Base-by-base conservation (phyloP, 2,888 invertebrate species). In the Euplagia quadripunctaria region DNA sequence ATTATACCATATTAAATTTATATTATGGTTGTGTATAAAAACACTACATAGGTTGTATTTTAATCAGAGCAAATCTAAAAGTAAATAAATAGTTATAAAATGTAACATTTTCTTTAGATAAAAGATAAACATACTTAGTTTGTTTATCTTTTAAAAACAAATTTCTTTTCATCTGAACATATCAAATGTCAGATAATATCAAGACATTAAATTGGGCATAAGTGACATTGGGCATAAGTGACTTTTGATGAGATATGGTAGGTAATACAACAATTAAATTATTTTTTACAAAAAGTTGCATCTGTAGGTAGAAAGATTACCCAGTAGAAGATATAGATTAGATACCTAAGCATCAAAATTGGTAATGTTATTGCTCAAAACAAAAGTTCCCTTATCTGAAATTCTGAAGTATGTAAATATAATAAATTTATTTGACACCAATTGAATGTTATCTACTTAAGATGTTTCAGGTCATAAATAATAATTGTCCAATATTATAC, bases 181-280 rank as follows among this genome's bases (percentile, higher is more conserved):
- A 61, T 61, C 61, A 61, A 61, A 20, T 66, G 51, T 51, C 51
- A 66, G 51, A 66, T 31, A 66, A 51, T 51, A 51, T 51, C 17
- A 51, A 66, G 31, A 66, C 49, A 66, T 41, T 31, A 31, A 66
- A 17, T 66, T 66, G 4, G 4, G 9, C n/a, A 66, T 51, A 51
- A 31, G 7, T 42, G 7, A 46, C 16, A 17, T 4, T 58, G n/a
- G 1, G 31, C 2, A 31, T 31, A 31, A 31, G 31, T 31, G 31
- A 31, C 31, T 31, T 31, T 31, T 17, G 16, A 43, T 64, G 43
- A 43, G n/a, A 43, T 64, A n/a, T 9, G 8, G 11, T 64, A 64
- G 16, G 16, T 64, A 20, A 8, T 31, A 31, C 31, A 31, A 46
- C 46, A 65, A 20, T 65, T 65, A 5, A 20, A 16, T 66, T 16